Percentiles rank a stretch among this genome's conserved stretches.
phyloP scores from a whole-genome alignment of 92 coral and sea anemone species.

The Scolanthus callimorphus region DNA sequence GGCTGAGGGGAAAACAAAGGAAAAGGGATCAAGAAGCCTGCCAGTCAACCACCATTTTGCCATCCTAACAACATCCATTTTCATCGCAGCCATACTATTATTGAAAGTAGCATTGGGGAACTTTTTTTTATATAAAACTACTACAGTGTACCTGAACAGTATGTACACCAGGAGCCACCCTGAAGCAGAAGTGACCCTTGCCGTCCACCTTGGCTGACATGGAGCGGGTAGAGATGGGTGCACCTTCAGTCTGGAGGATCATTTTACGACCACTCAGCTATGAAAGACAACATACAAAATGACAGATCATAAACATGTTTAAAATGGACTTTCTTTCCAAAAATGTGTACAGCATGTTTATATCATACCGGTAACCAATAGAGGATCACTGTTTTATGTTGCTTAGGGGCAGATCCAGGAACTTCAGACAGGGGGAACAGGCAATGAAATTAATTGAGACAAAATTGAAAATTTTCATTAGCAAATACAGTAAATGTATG shows the following conservation, averaged over 20 bases:
- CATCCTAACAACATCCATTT: neutral
- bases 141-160: slow-evolving; percentile 83
- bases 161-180: slow-evolving; percentile 75
- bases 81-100: neutral
- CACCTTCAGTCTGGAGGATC: slow-evolving; percentile 82
- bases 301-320: too few species aligned
- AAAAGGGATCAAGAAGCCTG: neutral
- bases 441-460: too few species aligned
- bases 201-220: slow-evolving; percentile 79
- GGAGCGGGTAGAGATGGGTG: slow-evolving; percentile 73
- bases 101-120: neutral
- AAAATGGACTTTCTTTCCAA: too few species aligned
- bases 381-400: too few species aligned
- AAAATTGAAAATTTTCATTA: too few species aligned
- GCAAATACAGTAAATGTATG: too few species aligned
- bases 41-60: neutral
- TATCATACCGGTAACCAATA: too few species aligned
- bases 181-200: slow-evolving; percentile 82
- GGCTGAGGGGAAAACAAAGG: slow-evolving; percentile 50
- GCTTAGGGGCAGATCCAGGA: too few species aligned
- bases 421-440: too few species aligned
- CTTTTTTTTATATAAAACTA: too few species aligned
- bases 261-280: slow-evolving; percentile 87
- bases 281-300: too few species aligned
- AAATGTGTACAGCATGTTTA: too few species aligned